Conservation (phyloP, 1,140 invertebrate species). For the Halyomorpha halys region DNA sequence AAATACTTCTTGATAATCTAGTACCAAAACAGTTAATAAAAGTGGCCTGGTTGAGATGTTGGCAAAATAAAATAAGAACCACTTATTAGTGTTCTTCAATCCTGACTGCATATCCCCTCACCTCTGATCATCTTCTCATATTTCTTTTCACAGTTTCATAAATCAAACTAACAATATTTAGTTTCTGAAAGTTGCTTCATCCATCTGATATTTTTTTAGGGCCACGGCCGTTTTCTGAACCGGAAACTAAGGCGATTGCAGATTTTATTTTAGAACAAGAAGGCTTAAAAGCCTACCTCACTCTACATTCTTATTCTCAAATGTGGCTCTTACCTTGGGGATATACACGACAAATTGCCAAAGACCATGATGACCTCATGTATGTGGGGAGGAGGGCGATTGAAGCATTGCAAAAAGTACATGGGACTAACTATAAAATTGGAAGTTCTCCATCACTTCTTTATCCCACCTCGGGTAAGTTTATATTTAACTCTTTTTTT, state of each 20-base stretch:
- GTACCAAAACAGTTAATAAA: no score
- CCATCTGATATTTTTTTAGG: conserved; percentile 32
- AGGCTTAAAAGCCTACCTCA: conserved; percentile 58
- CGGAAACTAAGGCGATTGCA: conserved; percentile 68
- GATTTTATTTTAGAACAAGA: conserved; percentile 45
- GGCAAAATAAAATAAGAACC: no score
- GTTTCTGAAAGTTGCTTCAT: background rate
- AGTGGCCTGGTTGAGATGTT: no score
- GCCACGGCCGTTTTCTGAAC: conserved; percentile 72
- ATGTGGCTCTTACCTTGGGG: conserved; percentile 80
- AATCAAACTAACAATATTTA: background rate
- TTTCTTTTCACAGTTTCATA: no score
- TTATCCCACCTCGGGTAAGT: conserved; percentile 54
- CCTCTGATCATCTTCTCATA: no score
- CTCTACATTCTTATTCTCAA: conserved; percentile 82
- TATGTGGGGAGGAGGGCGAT: conserved; percentile 54
- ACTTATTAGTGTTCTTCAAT: no score
- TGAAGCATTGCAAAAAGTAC: conserved; percentile 54
- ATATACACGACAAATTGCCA: conserved; percentile 54
- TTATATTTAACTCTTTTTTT: no score
- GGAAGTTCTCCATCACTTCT: conserved; percentile 61
- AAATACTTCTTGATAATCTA: no score
- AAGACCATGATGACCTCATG: conserved; percentile 62
- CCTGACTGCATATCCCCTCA: no score
- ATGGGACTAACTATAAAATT: conserved; percentile 60